Percentiles rank a stretch among this genome's conserved stretches.
These are phyloP conservation scores for Orthosia gothica DNA, from an alignment of 2,888 invertebrate genomes.

Conservation along the genomic window DNA sequence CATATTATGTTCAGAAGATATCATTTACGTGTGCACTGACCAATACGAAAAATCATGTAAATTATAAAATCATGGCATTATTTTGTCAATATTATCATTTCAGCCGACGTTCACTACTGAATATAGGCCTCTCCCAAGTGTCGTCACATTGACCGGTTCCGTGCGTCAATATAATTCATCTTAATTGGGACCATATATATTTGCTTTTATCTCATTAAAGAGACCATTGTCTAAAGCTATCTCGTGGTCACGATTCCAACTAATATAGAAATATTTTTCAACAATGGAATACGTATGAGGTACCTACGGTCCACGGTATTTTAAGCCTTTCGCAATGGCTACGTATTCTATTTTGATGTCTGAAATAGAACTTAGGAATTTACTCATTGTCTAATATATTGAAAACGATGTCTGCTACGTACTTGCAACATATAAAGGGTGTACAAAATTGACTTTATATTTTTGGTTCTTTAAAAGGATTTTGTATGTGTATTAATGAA, in stretches of 20 bases:
- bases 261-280: conserved; percentile 2
- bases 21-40: neutral
- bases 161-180: neutral
- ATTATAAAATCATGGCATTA: neutral
- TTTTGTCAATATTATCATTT: neutral
- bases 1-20: neutral
- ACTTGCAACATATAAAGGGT: no score
- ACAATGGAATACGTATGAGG: conserved; percentile 16
- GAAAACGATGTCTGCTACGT: no score
- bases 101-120: no score
- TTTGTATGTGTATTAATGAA: no score
- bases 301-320: neutral
- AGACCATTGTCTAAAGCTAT: conserved; percentile 9
- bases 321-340: neutral
- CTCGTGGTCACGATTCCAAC: conserved; percentile 25
- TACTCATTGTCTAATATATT: no score
- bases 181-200: conserved; percentile 2
- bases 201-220: conserved; percentile 3
- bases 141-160: no score
- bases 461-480: no score
- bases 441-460: no score
- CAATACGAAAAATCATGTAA: neutral
- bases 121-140: no score
- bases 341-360: neutral
- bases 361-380: no score